Evolutionary conservation across 2,113 vertebrate species (phyloP), one percentile per base, ranked within the genome.

Genomic region (Neopipo cinnamomea): DNA sequence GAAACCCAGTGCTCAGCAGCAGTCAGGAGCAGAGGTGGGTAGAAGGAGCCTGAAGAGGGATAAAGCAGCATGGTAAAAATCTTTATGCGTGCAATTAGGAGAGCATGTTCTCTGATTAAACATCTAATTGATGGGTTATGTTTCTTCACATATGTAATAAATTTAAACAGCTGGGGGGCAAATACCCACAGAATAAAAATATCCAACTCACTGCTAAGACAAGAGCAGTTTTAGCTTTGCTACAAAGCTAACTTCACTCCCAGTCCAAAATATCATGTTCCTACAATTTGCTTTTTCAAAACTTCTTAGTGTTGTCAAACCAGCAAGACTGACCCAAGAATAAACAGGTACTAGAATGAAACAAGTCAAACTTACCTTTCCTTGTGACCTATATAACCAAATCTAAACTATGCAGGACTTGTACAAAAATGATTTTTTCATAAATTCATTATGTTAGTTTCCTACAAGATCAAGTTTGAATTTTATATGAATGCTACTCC

Each of bases 1-100:
- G 0, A 1, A 41, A 15, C 19, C 14, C 68, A 35, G 49, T 0
- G 0, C 5, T 19, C 33, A 44, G 62, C 33, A 49, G 63, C 74
- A 22, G 11, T 2, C 2, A 25, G 41, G 1, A 62, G 58, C 6
- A 58, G 37, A n/a, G 33, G 5, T 11, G 6, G 8, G 17, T 1
- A 12, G 8, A 39, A 86, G 8, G 18, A 89, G 66, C 27, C 70
- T 27, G 14, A 35, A 33, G 21, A 50, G 9, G 21, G 27, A 67
- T 8, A 68, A 8, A 68, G 52, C 27, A 67, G 35, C 33, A 14
- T 1, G 15, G 24, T 35, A 68, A 46, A 91, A 61, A 70, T 10
- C 31, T 78, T 41, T 6, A 49, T 6, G 23, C 14, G 21, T 33
- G 39, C n/a, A 71, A 73, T 31, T 53, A 68, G 81, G 15, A 72